Percentiles rank a stretch among this genome's conserved stretches.
phyloP scores from a whole-genome alignment of 2,888 invertebrate genomes.

The Mellilla xanthometata region DNA sequence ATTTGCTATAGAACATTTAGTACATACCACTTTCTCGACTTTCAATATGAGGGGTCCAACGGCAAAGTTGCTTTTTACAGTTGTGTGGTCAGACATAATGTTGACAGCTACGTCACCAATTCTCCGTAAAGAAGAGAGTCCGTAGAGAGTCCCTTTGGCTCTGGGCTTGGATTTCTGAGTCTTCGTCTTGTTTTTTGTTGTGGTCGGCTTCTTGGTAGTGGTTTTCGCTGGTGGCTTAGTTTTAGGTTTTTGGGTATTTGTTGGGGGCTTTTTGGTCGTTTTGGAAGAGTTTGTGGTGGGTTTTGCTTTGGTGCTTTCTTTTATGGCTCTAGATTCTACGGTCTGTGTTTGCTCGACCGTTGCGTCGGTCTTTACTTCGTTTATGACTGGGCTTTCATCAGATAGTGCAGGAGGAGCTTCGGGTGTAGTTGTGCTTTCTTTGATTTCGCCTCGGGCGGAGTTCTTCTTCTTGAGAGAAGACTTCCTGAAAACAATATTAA shows the following conservation, averaged over 20 bases:
- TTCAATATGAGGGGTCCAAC: constrained; percentile 90
- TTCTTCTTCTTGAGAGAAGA: constrained; percentile 66
- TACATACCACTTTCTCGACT: constrained; percentile 88
- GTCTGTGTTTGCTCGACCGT: constrained; percentile 33
- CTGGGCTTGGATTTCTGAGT: constrained; percentile 81
- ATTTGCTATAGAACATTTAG: constrained; percentile 16
- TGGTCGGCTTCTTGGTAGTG: constrained; percentile 58
- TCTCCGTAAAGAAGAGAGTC: constrained; percentile 89
- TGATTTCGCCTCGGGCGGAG: constrained; percentile 55
- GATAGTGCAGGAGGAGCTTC: constrained; percentile 45
- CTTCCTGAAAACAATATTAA: constrained; percentile 54
- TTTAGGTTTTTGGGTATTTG: constrained; percentile 56
- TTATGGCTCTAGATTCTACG: constrained; percentile 57
- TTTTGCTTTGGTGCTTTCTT: constrained; percentile 64
- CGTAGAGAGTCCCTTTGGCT: constrained; percentile 91
- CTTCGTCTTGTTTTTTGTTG: constrained; percentile 63
- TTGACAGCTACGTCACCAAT: constrained; percentile 91
- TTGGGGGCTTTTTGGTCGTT: constrained; percentile 43
- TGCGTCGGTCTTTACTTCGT: constrained; percentile 44
- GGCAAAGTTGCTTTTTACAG: constrained; percentile 91
- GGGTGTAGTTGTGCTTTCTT: constrained; percentile 41
- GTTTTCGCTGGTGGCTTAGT: constrained; percentile 61
- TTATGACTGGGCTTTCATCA: constrained; percentile 43
- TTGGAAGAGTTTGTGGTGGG: constrained; percentile 46
- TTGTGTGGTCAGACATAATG: constrained; percentile 90